These are phyloP conservation scores for Muricea muricata DNA, from an alignment of 92 coral and sea anemone genomes.

Conservation along the genomic window DNA sequence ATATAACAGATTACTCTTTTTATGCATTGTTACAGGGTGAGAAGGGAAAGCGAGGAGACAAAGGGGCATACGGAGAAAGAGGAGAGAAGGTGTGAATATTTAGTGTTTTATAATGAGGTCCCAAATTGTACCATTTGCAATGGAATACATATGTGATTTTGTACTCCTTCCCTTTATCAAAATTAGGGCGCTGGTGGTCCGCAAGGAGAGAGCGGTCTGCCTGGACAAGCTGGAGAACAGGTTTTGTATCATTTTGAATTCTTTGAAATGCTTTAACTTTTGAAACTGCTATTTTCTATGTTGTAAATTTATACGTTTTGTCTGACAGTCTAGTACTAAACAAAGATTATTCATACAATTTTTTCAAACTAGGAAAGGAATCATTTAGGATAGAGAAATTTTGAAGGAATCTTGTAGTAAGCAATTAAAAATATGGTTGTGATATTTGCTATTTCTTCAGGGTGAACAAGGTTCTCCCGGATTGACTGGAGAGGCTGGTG, in stretches of 20 bases:
- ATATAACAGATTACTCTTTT: not conserved
- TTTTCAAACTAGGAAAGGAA: too few species aligned
- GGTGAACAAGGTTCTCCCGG: conserved; percentile 27
- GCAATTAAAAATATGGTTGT: too few species aligned
- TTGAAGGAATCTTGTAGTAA: too few species aligned
- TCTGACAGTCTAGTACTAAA: too few species aligned
- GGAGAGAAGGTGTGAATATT: conserved; percentile 21
- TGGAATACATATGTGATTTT: not conserved
- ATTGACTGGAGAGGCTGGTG: not conserved
- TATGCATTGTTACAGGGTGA: not conserved
- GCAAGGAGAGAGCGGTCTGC: not conserved
- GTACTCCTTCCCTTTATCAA: not conserved
- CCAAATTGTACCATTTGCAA: not conserved
- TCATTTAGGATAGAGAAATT: too few species aligned
- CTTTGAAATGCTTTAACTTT: not conserved
- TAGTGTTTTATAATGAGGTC: not conserved
- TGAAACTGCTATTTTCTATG: too few species aligned
- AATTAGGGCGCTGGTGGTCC: conserved; percentile 13
- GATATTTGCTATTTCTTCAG: not conserved
- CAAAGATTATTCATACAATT: too few species aligned
- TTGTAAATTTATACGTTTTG: too few species aligned
- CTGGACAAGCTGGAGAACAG: conserved; percentile 14
- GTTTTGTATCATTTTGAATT: not conserved
- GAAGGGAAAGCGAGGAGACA: not conserved
- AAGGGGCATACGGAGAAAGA: conserved; percentile 13